Evolutionary conservation across 2,888 invertebrate species (phyloP).

Genomic region (Cerceris rybyensis): DNA sequence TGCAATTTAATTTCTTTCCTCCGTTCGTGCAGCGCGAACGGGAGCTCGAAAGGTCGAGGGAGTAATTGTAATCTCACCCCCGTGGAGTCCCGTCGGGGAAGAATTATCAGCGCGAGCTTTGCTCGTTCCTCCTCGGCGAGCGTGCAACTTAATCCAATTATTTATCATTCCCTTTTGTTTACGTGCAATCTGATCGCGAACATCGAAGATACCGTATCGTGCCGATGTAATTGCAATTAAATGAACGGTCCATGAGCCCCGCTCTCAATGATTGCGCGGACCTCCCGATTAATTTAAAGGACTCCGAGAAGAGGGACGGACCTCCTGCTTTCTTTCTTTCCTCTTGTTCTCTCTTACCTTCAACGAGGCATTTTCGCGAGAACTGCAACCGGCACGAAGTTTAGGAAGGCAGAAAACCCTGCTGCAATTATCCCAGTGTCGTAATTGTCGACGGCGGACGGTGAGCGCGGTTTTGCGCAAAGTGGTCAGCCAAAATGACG

Average conservation of each 20-base stretch:
- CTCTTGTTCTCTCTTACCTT: neutral
- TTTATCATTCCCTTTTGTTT: constrained; percentile 26
- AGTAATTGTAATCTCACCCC: constrained; percentile 36
- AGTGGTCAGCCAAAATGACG: constrained; percentile 31
- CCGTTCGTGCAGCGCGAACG: neutral
- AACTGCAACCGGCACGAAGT: constrained; percentile 11
- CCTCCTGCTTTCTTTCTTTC: neutral
- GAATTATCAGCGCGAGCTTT: constrained; percentile 18
- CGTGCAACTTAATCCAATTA: constrained; percentile 41
- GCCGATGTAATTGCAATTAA: constrained; percentile 3
- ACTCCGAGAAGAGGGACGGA: neutral
- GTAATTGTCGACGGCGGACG: neutral
- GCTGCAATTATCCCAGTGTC: constrained; percentile 6
- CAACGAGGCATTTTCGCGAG: constrained; percentile 21
- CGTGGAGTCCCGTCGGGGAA: neutral
- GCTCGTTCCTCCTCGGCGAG: neutral
- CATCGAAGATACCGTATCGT: neutral
- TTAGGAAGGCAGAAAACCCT: constrained; percentile 25
- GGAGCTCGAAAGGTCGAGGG: constrained; percentile 18
- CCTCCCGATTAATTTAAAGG: constrained; percentile 34
- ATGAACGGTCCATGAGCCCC: constrained; percentile 30
- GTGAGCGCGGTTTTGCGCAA: neutral
- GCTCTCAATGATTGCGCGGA: constrained; percentile 23
- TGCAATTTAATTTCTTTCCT: neutral
- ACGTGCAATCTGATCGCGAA: constrained; percentile 26